Evolutionary conservation across 2,888 invertebrate genomes (phyloP).

Genomic region (Hypomecis punctinalis): DNA sequence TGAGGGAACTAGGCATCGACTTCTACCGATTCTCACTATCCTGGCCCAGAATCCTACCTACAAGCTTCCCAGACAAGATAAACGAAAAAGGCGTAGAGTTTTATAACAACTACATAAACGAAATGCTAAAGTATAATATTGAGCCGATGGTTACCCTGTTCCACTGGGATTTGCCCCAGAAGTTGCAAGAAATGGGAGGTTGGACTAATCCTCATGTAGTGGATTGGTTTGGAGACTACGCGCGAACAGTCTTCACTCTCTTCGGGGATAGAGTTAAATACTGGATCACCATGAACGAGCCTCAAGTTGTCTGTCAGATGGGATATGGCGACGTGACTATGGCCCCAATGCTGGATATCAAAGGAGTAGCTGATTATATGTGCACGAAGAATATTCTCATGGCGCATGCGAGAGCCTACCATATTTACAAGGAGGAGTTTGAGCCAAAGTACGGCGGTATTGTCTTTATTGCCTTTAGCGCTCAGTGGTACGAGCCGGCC

Average conservation of each 20-base stretch:
- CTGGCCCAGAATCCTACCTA: constrained; percentile 86
- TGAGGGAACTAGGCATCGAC: constrained; percentile 70
- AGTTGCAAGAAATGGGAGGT: constrained; percentile 80
- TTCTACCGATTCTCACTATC: constrained; percentile 83
- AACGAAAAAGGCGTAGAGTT: constrained; percentile 85
- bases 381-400: constrained; percentile 75
- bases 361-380: constrained; percentile 75
- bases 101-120: constrained; percentile 86
- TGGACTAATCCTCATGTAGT: constrained; percentile 70
- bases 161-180: constrained; percentile 79
- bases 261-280: constrained; percentile 78
- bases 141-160: constrained; percentile 83
- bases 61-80: constrained; percentile 74
- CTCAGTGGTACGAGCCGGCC: constrained; percentile 76
- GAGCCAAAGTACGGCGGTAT: constrained; percentile 66
- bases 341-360: constrained; percentile 61
- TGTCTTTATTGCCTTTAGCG: constrained; percentile 78
- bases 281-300: constrained; percentile 86
- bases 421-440: constrained; percentile 67
- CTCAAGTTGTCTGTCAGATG: constrained; percentile 59
- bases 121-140: constrained; percentile 84
- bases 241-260: constrained; percentile 63
- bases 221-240: constrained; percentile 75
- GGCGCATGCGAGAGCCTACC: constrained; percentile 81
- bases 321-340: constrained; percentile 67